Base-by-base conservation (phyloP, 2,797 vertebrate genomes). In the Denticeps clupeoides region DNA sequence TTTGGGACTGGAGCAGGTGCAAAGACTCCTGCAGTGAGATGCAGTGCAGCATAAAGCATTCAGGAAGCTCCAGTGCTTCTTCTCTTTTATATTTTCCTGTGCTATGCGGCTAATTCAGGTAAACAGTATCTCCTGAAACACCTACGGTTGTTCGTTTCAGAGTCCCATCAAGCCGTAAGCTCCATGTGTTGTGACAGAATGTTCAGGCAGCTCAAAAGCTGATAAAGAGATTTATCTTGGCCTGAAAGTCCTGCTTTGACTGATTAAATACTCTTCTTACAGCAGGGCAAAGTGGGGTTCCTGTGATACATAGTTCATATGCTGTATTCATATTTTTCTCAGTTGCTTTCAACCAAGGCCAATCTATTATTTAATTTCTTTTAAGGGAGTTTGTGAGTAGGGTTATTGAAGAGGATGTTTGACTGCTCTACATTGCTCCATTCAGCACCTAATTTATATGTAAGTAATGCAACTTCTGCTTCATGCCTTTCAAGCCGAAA, bases 171-270 rank as follows among this genome's bases (percentile, higher is more conserved):
- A 23, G 41, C 18, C 16, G 3, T 45, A 35, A 44, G 23, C 23
- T 45, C 23, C n/a, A 9, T 24, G 29, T 52, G 40, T 51, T 51
- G 49, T 51, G 49, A 51, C 41, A 24, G 19, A 22, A 2, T 7
- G 12, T 42, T 51, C 33, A 31, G 19, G 19, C 33, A 23, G 18
- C 38, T 42, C 27, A 32, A 49, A 50, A 50, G 18, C 49, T 33
- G 49, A 28, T 25, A 32, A 51, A 43, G 13, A 23, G 49, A 51
- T 50, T 40, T 41, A 38, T 41, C 18, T 28, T 15, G 21, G 21
- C 19, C 28, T 51, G 40, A 24, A 29, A 23, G 10, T 9, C 22
- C 43, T 40, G 24, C 21, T 33, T 7, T 28, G 11, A 52, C 29
- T 40, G 21, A 45, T 40, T 19, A 40, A 16, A 41, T 46, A 21